Evolutionary conservation across 2,888 invertebrate species (phyloP).

Genomic region (Drosophila kambysellisi): DNA sequence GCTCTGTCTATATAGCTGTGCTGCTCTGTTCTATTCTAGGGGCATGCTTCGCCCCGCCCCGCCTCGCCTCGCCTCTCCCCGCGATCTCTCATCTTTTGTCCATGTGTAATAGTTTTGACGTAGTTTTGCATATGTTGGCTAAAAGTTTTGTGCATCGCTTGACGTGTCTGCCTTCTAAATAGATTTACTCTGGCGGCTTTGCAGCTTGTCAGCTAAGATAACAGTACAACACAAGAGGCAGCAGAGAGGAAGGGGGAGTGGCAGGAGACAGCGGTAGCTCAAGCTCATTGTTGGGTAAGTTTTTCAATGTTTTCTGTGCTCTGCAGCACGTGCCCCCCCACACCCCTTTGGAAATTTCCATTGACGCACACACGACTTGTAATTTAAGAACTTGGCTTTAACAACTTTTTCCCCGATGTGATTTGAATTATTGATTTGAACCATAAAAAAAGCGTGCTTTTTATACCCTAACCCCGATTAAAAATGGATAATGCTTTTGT

Average conservation of each 20-base stretch:
- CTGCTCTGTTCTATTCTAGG: constrained; percentile 25
- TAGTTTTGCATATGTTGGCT: constrained; percentile 65
- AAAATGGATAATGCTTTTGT: background rate
- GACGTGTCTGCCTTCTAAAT: constrained; percentile 47
- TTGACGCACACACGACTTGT: constrained; percentile 12
- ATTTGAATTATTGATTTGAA: constrained; percentile 14
- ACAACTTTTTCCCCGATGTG: constrained; percentile 24
- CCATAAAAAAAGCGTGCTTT: background rate
- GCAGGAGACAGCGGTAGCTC: background rate
- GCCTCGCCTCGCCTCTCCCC: background rate
- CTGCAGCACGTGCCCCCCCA: constrained; percentile 38
- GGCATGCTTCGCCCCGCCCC: background rate
- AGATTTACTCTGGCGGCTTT: constrained; percentile 50
- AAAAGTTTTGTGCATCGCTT: constrained; percentile 52
- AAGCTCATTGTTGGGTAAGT: constrained; percentile 47
- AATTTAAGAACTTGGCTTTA: constrained; percentile 25
- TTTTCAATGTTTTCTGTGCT: constrained; percentile 36
- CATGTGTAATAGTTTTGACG: constrained; percentile 64
- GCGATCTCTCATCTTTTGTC: constrained; percentile 32
- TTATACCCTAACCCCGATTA: background rate
- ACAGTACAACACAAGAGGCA: constrained; percentile 31
- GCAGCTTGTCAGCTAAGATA: constrained; percentile 58
- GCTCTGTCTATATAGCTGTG: constrained; percentile 20
- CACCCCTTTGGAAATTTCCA: constrained; percentile 9
- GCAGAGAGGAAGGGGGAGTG: background rate